phyloP scores from a whole-genome alignment of 2,888 invertebrate genomes.

The Anaspis maculata region DNA sequence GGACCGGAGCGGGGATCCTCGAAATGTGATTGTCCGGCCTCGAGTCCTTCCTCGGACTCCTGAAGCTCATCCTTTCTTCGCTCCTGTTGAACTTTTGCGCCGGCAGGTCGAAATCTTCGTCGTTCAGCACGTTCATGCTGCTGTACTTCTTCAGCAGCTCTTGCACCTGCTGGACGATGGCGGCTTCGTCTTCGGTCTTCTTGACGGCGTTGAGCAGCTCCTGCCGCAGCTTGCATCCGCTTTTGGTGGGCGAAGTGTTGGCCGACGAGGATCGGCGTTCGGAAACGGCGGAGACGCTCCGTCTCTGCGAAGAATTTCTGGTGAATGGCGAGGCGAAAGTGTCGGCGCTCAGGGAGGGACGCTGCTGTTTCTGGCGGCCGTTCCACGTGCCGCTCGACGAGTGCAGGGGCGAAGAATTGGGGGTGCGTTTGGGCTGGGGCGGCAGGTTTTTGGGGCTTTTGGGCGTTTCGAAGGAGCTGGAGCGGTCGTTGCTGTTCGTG shows the following conservation, averaged over 20 bases:
- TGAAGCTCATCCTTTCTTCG: conserved; percentile 26
- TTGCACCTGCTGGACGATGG: conserved; percentile 67
- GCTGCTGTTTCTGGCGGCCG: conserved; percentile 48
- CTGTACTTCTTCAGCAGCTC: conserved; percentile 56
- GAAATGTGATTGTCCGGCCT: conserved; percentile 44
- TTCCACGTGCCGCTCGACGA: conserved; percentile 64
- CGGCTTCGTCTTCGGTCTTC: conserved; percentile 62
- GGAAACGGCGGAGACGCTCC: conserved; percentile 43
- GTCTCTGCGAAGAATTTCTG: conserved; percentile 32
- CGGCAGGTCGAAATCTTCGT: conserved; percentile 37
- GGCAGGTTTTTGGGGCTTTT: background rate
- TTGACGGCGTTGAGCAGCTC: conserved; percentile 66
- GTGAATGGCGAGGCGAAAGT: conserved; percentile 48
- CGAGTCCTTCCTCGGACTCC: conserved; percentile 48
- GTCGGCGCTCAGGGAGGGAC: conserved; percentile 52
- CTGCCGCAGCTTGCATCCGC: conserved; percentile 57
- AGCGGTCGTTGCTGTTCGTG: conserved; percentile 21
- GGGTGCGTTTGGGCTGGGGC: conserved; percentile 29
- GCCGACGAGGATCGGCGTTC: conserved; percentile 45
- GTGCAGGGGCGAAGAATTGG: conserved; percentile 35
- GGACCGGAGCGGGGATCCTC: conserved; percentile 46
- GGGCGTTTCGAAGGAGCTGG: background rate
- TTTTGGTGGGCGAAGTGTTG: conserved; percentile 55
- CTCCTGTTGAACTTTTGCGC: conserved; percentile 13
- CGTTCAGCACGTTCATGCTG: conserved; percentile 46